Percentiles rank a stretch among this genome's conserved stretches.
These are phyloP conservation scores for Lomographa bimaculata DNA, from an alignment of 2,888 invertebrate genomes.

Conservation along the genomic window DNA sequence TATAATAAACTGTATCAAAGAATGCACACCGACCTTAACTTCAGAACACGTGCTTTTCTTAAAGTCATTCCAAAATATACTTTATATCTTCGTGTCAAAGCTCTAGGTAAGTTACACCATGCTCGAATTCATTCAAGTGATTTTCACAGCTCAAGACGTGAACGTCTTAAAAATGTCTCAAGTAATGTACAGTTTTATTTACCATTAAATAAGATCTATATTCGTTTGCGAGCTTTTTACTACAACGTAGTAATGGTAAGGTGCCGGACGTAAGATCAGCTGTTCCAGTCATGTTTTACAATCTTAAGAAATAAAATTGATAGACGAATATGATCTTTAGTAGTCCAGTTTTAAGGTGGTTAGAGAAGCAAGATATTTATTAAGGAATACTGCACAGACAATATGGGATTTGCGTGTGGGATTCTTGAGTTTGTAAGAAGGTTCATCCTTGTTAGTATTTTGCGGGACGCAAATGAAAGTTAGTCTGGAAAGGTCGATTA, in stretches of 20 bases:
- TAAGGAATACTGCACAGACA: no score
- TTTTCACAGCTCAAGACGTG: conserved; percentile 9
- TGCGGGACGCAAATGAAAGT: background rate
- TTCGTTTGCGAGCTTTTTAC: conserved; percentile 35
- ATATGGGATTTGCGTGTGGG: conserved; percentile 15
- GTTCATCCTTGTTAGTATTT: conserved; percentile 8
- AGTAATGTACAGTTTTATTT: conserved; percentile 18
- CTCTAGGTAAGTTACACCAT: no score
- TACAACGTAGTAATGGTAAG: conserved; percentile 50
- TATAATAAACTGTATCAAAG: conserved; percentile 74
- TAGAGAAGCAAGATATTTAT: no score
- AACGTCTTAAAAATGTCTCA: conserved; percentile 8
- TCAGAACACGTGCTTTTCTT: conserved; percentile 57
- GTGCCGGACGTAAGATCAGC: conserved; percentile 70
- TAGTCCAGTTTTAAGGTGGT: no score
- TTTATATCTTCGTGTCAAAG: no score
- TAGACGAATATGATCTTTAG: conserved; percentile 13
- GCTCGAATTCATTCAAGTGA: conserved; percentile 2
- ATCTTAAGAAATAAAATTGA: conserved; percentile 19
- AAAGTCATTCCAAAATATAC: conserved; percentile 10
- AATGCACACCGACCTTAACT: conserved; percentile 73
- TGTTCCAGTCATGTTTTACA: conserved; percentile 47
- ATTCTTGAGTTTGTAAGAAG: conserved; percentile 13
- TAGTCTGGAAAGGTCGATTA: conserved; percentile 7
- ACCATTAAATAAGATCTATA: background rate